A percentile compares a stretch with the other conserved stretches of the same genome.
These are phyloP conservation scores for Ommatoiulus sabulosus DNA, from an alignment of 2,888 invertebrate genomes.

Conservation along the genomic window DNA sequence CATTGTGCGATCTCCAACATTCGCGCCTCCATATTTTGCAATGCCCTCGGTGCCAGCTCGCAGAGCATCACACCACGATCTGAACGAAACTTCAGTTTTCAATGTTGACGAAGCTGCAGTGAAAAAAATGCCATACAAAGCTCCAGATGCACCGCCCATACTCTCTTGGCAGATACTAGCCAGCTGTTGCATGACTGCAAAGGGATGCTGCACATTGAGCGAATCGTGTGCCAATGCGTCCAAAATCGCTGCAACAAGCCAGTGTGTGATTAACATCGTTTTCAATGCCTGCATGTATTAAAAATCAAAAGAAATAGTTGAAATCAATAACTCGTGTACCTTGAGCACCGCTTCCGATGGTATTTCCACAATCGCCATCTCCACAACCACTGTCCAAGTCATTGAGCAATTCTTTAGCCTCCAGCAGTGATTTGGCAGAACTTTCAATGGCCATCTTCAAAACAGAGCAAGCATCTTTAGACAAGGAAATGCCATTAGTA, in stretches of 20 bases:
- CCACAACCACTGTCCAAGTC: conserved; percentile 78
- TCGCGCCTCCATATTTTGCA: conserved; percentile 78
- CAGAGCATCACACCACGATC: conserved; percentile 73
- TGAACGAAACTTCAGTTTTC: conserved; percentile 53
- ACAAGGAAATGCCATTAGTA: not conserved
- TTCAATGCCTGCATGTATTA: not conserved
- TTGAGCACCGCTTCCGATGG: conserved; percentile 71
- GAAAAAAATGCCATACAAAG: conserved; percentile 81
- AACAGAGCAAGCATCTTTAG: not conserved
- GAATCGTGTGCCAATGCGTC: not conserved
- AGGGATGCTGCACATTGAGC: conserved; percentile 42
- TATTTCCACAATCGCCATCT: conserved; percentile 82
- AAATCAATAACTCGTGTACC: not conserved
- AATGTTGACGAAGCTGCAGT: conserved; percentile 72
- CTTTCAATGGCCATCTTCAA: conserved; percentile 51
- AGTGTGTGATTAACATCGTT: not conserved
- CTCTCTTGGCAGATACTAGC: conserved; percentile 64
- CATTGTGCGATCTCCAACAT: conserved; percentile 82
- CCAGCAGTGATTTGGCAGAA: conserved; percentile 71
- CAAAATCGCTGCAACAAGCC: conserved; percentile 61
- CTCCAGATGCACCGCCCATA: conserved; percentile 85
- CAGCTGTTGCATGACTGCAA: conserved; percentile 47
- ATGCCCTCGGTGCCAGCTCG: conserved; percentile 73
- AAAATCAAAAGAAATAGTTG: not conserved
- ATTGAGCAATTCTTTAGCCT: conserved; percentile 73